Conservation (phyloP, 2,888 invertebrate genomes). For the Agonum fuliginosum region DNA sequence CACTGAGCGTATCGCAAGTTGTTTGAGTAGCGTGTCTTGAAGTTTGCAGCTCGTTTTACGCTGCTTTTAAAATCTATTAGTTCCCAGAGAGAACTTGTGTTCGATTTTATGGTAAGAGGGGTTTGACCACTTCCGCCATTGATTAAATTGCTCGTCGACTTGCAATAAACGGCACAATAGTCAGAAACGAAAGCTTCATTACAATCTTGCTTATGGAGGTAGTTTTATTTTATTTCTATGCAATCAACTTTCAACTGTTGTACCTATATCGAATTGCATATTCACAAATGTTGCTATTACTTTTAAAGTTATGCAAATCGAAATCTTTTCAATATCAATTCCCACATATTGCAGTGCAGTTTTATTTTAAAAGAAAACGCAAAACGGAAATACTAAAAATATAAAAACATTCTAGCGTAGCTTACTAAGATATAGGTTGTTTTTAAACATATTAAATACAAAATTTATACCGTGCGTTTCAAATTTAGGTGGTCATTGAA, state of each 20-base stretch:
- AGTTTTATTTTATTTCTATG: slow-evolving; percentile 25
- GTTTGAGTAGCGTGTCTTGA: slow-evolving; percentile 46
- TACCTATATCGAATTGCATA: neutral
- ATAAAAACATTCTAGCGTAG: no score
- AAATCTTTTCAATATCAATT: neutral
- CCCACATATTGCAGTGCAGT: neutral
- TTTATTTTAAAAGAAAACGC: slow-evolving; percentile 7
- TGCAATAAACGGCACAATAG: slow-evolving; percentile 33
- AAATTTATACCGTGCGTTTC: no score
- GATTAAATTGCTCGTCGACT: slow-evolving; percentile 43
- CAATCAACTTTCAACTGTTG: slow-evolving; percentile 22
- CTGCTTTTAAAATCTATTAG: slow-evolving; percentile 50
- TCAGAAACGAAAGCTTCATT: slow-evolving; percentile 29
- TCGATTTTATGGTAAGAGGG: slow-evolving; percentile 48
- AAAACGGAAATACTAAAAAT: no score
- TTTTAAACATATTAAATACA: no score
- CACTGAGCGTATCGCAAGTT: slow-evolving; percentile 41
- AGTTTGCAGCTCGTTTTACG: slow-evolving; percentile 48
- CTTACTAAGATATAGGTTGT: no score
- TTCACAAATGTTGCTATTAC: neutral
- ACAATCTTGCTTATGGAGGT: slow-evolving; percentile 15
- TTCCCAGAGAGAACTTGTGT: slow-evolving; percentile 25
- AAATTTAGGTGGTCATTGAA: no score
- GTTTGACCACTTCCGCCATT: slow-evolving; percentile 41
- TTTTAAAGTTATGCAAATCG: neutral